Base-by-base conservation (phyloP, 2,113 vertebrate genomes). In the Dicaeum eximium region DNA sequence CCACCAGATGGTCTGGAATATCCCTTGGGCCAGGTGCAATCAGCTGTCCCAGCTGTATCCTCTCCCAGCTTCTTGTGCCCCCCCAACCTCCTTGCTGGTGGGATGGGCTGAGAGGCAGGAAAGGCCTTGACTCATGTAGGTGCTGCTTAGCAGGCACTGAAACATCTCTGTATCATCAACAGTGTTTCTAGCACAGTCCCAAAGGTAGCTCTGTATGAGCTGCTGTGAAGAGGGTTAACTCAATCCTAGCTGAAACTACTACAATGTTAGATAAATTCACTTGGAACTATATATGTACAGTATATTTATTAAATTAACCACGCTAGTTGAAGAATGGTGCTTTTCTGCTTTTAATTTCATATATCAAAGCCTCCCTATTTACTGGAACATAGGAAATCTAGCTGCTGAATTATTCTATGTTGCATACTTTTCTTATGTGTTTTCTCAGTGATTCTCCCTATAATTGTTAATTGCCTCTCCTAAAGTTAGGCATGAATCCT, bases 61-160 rank as follows among this genome's bases (percentile, higher is more conserved):
- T 50, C 51, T 73, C 50, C 67, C 51, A 50, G 0, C 28, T 89
- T 17, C 28, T 45, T 60, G 38, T 45, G 51, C 23, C n/a, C 5
- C 33, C 13, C 13, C 19, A 58, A 27, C 13, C 33, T 27, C n/a
- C 53, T 58, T 19, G 16, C 9, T 60, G 45, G 28, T 60, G 53
- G 60, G 33, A 16, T 21, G 53, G 69, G 33, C 6, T 40, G 45
- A 61, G 45, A 74, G 20, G 14, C 45, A 67, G 53, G 30, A 61
- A 67, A 69, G 25, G 53, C 40, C n/a, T 54, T 40, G 38, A 19
- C 30, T 31, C 0, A 0, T 40, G 2, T n/a, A 9, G 40, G 21
- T 24, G 30, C 23, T 67, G 45, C 17, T 67, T 16, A 67, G 47
- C 20, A 30, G 10, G 60, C 40, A 40, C 24, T 31, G 31, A 13